Conservation (phyloP, 2,797 vertebrate genomes). For the Kryptolebias ocellatus region DNA sequence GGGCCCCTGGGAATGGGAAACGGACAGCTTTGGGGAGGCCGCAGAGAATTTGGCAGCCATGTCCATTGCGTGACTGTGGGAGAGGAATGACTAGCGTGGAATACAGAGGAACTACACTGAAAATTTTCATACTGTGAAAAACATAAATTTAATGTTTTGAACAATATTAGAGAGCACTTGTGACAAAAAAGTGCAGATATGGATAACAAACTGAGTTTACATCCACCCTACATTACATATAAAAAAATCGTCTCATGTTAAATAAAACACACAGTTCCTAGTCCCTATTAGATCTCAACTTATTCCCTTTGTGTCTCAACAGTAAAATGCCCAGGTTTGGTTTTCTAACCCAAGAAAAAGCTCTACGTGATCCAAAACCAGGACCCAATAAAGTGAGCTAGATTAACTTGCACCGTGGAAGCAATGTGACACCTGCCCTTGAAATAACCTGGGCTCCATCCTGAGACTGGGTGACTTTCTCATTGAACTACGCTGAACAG, state of each 20-base stretch:
- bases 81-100: constrained; percentile 51
- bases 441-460: constrained; percentile 76
- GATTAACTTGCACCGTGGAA: constrained; percentile 69
- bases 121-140: constrained; percentile 25
- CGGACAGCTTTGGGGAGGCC: constrained; percentile 54
- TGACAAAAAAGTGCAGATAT: neutral
- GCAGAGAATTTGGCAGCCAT: constrained; percentile 62
- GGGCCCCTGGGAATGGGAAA: constrained; percentile 69
- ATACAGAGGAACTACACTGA: constrained; percentile 26
- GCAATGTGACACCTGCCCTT: constrained; percentile 72
- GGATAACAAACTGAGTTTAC: no score
- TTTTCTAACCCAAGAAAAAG: no score
- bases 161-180: constrained; percentile 7
- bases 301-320: neutral
- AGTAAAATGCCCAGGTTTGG: no score
- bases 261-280: constrained; percentile 18
- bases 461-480: constrained; percentile 65
- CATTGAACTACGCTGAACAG: constrained; percentile 73
- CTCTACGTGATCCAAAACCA: constrained; percentile 58
- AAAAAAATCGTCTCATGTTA: constrained; percentile 7
- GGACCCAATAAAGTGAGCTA: constrained; percentile 65
- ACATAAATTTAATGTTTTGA: constrained; percentile 30
- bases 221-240: neutral
- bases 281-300: constrained; percentile 30
- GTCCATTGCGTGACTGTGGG: constrained; percentile 66